Evolutionary conservation across 1,140 invertebrate genomes (phyloP).

Genomic region (Arctopsyche grandis): DNA sequence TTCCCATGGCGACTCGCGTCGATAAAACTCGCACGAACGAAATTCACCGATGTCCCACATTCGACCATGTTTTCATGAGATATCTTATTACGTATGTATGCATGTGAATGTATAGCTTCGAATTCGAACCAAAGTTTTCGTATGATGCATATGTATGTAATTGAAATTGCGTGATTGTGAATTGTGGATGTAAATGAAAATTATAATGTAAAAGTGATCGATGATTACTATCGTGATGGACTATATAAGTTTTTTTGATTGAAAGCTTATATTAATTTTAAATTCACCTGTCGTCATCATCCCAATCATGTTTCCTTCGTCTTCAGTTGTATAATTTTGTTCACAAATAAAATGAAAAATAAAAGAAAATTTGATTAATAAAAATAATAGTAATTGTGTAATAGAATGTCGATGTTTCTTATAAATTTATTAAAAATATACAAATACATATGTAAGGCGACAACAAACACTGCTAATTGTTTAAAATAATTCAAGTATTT

Average conservation of each 20-base stretch:
- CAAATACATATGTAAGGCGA: constrained; percentile 45
- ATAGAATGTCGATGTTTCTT: neutral
- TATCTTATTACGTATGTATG: neutral
- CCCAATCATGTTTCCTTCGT: constrained; percentile 71
- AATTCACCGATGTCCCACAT: constrained; percentile 1
- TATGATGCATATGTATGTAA: neutral
- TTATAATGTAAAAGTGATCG: neutral
- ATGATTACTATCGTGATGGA: neutral
- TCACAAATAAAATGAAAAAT: constrained; percentile 41
- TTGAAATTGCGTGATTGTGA: neutral
- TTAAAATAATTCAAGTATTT: too few relatives aligned
- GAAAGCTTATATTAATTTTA: neutral
- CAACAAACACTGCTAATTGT: neutral
- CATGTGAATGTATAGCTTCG: neutral
- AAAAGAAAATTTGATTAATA: constrained; percentile 28
- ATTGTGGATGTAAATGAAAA: neutral
- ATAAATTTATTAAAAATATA: too few relatives aligned
- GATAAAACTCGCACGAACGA: neutral
- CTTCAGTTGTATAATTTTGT: constrained; percentile 56
- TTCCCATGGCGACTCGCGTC: constrained; percentile 25
- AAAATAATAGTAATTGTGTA: constrained; percentile 33
- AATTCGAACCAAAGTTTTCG: neutral
- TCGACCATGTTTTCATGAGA: neutral
- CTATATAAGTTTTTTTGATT: neutral
- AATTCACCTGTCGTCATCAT: constrained; percentile 71